A percentile compares a stretch with the other conserved stretches of the same genome.
Evolutionary conservation across 2,797 vertebrate genomes (phyloP).

Genomic region (Liasis olivaceus): DNA sequence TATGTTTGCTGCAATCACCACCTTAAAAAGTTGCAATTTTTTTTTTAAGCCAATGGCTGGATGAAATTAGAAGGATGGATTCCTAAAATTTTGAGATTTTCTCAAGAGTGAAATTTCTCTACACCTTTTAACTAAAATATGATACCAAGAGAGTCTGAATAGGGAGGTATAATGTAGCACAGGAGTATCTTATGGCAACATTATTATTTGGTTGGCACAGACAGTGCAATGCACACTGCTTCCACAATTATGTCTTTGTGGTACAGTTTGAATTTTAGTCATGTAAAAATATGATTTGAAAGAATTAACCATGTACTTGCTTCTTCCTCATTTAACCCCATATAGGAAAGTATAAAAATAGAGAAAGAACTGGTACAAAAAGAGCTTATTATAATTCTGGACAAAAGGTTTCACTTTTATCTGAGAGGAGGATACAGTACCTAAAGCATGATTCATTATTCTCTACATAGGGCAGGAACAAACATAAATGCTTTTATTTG

Average conservation of each 20-base stretch:
- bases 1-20: neutral
- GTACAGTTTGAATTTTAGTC: neutral
- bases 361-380: neutral
- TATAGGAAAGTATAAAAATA: neutral
- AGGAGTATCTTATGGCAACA: neutral
- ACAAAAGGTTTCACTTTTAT: neutral
- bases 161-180: neutral
- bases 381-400: neutral
- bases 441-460: conserved; percentile 10
- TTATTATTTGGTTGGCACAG: neutral
- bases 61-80: neutral
- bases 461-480: neutral
- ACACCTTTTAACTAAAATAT: neutral
- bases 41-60: neutral
- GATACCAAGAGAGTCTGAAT: neutral
- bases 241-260: neutral
- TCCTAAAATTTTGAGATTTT: neutral
- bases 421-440: neutral
- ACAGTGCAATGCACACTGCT: neutral
- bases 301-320: neutral
- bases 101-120: no score
- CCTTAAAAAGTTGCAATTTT: neutral
- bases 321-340: neutral
- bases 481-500: conserved; percentile 16
- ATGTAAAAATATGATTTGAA: neutral